phyloP scores from a whole-genome alignment of 1,140 invertebrate species.

The Choristoneura fumiferana region DNA sequence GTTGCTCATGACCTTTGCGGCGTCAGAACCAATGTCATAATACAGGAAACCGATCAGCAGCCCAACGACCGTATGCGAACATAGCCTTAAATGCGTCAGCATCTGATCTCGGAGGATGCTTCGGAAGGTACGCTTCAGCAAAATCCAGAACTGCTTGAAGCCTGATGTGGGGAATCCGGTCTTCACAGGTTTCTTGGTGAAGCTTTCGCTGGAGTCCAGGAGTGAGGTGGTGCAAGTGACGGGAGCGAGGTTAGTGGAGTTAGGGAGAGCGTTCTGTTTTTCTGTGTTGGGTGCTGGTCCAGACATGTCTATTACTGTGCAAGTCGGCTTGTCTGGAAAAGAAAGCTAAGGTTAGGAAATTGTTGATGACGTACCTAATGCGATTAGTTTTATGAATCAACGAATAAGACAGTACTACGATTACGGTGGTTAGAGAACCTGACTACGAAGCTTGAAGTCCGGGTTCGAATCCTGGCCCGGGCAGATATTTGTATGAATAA shows the following conservation, averaged over 20 bases:
- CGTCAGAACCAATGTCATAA: slow-evolving; percentile 95
- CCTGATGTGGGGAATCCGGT: slow-evolving; percentile 89
- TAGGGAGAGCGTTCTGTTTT: slow-evolving; percentile 49
- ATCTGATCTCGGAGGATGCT: slow-evolving; percentile 94
- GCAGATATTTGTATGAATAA: too few relatives aligned
- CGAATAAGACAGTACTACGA: too few relatives aligned
- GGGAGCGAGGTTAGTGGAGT: slow-evolving; percentile 62
- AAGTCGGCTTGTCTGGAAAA: slow-evolving; percentile 72
- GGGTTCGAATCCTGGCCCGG: too few relatives aligned
- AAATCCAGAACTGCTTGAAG: slow-evolving; percentile 93
- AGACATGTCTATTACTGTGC: slow-evolving; percentile 74
- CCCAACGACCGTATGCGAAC: slow-evolving; percentile 93
- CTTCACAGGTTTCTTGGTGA: slow-evolving; percentile 81
- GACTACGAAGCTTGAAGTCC: too few relatives aligned
- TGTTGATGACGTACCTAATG: too few relatives aligned
- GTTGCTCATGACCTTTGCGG: slow-evolving; percentile 95
- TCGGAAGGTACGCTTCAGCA: slow-evolving; percentile 92
- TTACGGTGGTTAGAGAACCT: too few relatives aligned
- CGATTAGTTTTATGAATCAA: not conserved
- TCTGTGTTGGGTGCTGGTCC: slow-evolving; percentile 55
- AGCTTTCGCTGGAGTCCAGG: slow-evolving; percentile 87
- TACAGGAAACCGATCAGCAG: slow-evolving; percentile 95
- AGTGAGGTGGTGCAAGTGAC: slow-evolving; percentile 86
- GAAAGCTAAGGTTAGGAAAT: too few relatives aligned
- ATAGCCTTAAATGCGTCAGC: slow-evolving; percentile 92